A percentile compares a stretch with the other conserved stretches of the same genome.
Conservation (phyloP, 2,797 vertebrate species). For the Fistularia commersonii region DNA sequence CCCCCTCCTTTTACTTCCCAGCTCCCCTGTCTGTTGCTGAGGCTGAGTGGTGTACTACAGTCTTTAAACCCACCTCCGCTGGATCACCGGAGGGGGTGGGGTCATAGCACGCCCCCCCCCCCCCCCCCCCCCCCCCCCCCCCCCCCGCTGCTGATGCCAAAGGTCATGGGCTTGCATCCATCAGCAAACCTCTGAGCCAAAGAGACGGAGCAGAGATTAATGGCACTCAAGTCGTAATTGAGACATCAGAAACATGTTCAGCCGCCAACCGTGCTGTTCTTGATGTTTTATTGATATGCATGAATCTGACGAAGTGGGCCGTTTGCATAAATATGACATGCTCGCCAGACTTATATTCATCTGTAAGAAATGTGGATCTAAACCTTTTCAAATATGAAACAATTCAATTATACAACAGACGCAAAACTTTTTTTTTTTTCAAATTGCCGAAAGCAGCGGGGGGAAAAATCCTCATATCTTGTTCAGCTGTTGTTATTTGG, state of each 20-base stretch:
- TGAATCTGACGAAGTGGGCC: constrained; percentile 48
- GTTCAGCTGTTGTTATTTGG: too few relatives aligned
- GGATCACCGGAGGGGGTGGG: constrained; percentile 6
- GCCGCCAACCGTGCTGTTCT: constrained; percentile 29
- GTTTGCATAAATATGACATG: constrained; percentile 35
- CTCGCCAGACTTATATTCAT: constrained; percentile 21
- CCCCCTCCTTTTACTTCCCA: constrained; percentile 25
- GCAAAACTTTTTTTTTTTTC: background rate
- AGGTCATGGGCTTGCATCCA: constrained; percentile 52
- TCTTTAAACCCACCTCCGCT: constrained; percentile 47
- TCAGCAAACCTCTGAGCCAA: constrained; percentile 43
- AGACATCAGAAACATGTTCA: constrained; percentile 59
- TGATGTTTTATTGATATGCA: constrained; percentile 67
- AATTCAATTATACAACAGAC: constrained; percentile 6
- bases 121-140: constrained; percentile 17
- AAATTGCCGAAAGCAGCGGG: background rate
- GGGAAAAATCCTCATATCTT: background rate
- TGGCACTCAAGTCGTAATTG: constrained; percentile 57
- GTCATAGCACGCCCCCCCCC: constrained; percentile 27
- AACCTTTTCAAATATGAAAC: constrained; percentile 51
- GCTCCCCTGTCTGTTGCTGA: constrained; percentile 48
- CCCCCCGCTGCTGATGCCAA: constrained; percentile 30
- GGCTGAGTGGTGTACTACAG: constrained; percentile 57
- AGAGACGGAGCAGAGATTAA: constrained; percentile 55
- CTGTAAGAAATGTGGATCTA: constrained; percentile 38